Conservation (phyloP, 2,888 invertebrate species). For the Plebejus argus region DNA sequence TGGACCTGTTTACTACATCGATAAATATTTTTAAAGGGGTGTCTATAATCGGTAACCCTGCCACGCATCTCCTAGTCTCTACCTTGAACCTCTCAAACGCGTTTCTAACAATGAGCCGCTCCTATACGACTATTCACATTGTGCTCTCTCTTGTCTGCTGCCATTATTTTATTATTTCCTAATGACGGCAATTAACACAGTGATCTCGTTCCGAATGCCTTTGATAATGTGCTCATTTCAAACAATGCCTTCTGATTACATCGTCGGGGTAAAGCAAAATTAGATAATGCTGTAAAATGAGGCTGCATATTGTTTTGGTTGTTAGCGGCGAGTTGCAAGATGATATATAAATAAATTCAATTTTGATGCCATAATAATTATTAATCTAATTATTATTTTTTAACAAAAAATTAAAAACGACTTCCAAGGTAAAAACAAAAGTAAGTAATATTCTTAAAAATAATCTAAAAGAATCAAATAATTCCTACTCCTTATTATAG, state of each 20-base stretch:
- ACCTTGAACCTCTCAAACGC: neutral
- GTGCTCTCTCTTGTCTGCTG: neutral
- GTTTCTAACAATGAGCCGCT: slow-evolving; percentile 1
- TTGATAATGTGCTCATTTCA: neutral
- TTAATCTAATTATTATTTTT: no score
- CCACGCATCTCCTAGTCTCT: neutral
- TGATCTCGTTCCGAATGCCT: slow-evolving; percentile 7
- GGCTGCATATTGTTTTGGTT: neutral
- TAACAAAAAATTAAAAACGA: no score
- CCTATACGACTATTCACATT: neutral
- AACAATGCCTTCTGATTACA: slow-evolving; percentile 5
- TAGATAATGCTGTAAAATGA: neutral
- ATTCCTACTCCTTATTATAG: no score
- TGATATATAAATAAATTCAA: neutral
- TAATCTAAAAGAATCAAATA: no score
- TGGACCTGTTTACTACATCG: neutral
- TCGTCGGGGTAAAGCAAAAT: slow-evolving; percentile 4
- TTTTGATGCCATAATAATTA: neutral
- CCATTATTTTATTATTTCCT: slow-evolving; percentile 25
- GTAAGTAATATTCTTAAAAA: no score
- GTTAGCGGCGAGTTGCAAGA: neutral
- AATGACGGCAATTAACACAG: slow-evolving; percentile 22
- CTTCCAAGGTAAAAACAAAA: no score
- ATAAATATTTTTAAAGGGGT: neutral
- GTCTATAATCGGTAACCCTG: slow-evolving; percentile 1